Evolutionary conservation across 2,888 invertebrate genomes (phyloP).

Genomic region (Drosophila anomelani): DNA sequence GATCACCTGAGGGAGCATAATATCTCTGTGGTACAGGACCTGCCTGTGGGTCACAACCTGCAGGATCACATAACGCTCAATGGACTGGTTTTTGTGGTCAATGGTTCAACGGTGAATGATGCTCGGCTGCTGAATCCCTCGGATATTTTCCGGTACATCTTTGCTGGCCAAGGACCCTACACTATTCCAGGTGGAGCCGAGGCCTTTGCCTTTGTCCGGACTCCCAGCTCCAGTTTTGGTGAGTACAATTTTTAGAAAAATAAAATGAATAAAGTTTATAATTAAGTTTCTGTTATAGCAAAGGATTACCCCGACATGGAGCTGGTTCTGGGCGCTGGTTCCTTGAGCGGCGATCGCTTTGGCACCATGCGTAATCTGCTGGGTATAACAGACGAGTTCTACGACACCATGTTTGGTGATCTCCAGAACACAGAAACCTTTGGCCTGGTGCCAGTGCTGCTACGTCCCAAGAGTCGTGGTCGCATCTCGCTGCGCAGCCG

Average conservation of each 20-base stretch:
- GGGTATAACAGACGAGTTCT: constrained; percentile 86
- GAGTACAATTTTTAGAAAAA: constrained; percentile 15
- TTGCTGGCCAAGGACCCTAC: constrained; percentile 89
- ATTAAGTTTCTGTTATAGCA: constrained; percentile 46
- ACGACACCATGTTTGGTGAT: constrained; percentile 83
- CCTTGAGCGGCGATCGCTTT: constrained; percentile 90
- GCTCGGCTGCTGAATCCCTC: constrained; percentile 86
- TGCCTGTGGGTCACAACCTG: constrained; percentile 92
- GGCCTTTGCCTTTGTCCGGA: constrained; percentile 90
- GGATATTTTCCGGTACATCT: constrained; percentile 87
- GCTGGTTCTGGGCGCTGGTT: constrained; percentile 91
- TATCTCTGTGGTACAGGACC: constrained; percentile 88
- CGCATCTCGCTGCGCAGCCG: constrained; percentile 89
- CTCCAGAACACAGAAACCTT: constrained; percentile 86
- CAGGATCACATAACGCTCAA: constrained; percentile 92
- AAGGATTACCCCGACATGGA: constrained; percentile 91
- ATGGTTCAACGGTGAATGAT: constrained; percentile 89
- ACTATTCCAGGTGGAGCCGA: constrained; percentile 92
- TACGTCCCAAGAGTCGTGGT: constrained; percentile 91
- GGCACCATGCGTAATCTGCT: constrained; percentile 88
- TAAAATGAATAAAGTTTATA: too few species aligned
- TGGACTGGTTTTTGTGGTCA: constrained; percentile 90
- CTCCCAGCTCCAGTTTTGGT: constrained; percentile 86
- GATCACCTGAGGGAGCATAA: constrained; percentile 87
- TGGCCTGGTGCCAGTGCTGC: constrained; percentile 89